phyloP scores from a whole-genome alignment of 2,797 vertebrate genomes.

The Eurystomus glaucurus region DNA sequence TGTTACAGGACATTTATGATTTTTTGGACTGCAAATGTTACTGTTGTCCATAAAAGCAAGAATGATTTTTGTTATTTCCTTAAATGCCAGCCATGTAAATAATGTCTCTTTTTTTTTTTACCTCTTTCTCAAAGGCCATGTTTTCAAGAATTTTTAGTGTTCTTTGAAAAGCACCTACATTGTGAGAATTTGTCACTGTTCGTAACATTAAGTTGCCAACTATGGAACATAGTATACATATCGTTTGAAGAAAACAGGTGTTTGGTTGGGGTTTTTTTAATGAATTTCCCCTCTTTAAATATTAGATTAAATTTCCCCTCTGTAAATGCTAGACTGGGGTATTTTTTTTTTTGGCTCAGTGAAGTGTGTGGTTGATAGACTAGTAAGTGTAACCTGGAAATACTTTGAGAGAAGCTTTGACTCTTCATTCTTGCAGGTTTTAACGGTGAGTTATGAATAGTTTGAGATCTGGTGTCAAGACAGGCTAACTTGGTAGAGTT shows the following conservation, averaged over 20 bases:
- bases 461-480: not conserved
- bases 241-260: not conserved
- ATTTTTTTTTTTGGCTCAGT: not conserved
- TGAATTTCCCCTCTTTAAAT: not conserved
- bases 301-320: not conserved
- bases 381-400: not conserved
- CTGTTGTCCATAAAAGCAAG: constrained; percentile 27
- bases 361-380: not conserved
- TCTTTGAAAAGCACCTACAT: not conserved
- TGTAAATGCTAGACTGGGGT: not conserved
- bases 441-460: not conserved
- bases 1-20: constrained; percentile 61
- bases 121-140: not conserved
- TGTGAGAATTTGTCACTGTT: not conserved
- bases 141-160: not conserved
- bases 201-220: not conserved
- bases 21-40: constrained; percentile 65
- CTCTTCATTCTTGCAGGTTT: not conserved
- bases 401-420: not conserved
- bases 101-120: not conserved
- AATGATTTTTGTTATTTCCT: constrained; percentile 55
- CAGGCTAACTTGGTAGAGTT: not conserved
- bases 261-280: not conserved
- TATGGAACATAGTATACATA: not conserved
- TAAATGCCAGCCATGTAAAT: constrained; percentile 54